Base-by-base conservation (phyloP, 2,113 vertebrate species). In the Amblyopsis rosae region DNA sequence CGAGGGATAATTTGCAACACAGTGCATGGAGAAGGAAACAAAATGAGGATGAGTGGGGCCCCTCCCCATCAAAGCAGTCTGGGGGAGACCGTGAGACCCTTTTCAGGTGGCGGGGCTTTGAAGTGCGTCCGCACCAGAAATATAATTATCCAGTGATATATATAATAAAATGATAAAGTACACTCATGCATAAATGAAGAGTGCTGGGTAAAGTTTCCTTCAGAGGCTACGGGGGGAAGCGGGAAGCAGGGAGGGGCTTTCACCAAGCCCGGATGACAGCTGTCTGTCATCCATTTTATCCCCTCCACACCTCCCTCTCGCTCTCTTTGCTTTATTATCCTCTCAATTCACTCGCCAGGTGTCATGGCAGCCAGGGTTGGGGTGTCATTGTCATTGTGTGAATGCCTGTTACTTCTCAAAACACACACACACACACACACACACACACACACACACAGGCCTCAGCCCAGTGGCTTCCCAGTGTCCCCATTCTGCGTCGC, bases 81-180 rank as follows among this genome's bases (percentile, higher is more conserved):
- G 58, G 62, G 71, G 59, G 63, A 19, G 1, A 63, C 73, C 66
- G 64, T 33, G 48, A 77, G 70, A 41, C 4, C 35, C 35, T 65
- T 73, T 78, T 78, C 69, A 73, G 79, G 69, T 72, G 58, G 4
- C 59, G 49, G 68, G 60, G 11, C 63, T 77, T 79, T 77, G 65
- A 86, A 73, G 64, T 71, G 58, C 7, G 11, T 15, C 59, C 47
- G 54, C 75, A 54, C 49, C 51, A 56, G 64, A 59, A 78, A 77
- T 78, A 62, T 62, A 51, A 79, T 69, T 73, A 67, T 53, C 62
- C 47, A 71, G 73, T 9, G 35, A 76, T 68, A 62, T 67, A 51
- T 26, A 26, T 26, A 64, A 72, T 72, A 69, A n/a, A 54, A 49
- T 70, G 35, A 59, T 67, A 46, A 64, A 81, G 62, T 53, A 33